Conservation (phyloP, 2,888 invertebrate genomes). For the Trissolcus brochymenae region DNA sequence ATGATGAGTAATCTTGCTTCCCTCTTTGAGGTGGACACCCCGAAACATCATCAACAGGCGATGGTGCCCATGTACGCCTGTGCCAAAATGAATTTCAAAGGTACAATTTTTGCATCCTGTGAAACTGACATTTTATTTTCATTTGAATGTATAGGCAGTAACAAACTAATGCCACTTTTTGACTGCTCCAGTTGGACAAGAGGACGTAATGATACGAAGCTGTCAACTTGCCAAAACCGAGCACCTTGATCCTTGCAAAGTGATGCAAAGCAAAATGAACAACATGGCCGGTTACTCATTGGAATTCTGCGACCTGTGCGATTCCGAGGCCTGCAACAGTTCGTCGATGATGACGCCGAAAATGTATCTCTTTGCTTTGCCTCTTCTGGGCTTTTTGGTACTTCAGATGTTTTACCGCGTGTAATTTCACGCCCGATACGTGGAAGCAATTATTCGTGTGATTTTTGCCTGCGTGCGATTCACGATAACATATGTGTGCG, state of each 20-base stretch:
- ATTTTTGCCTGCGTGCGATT: slow-evolving; percentile 40
- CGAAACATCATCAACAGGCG: slow-evolving; percentile 37
- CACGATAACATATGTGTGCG: slow-evolving; percentile 44
- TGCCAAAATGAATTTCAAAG: slow-evolving; percentile 64
- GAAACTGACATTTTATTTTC: too few species aligned
- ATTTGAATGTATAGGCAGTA: too few species aligned
- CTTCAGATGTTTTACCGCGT: slow-evolving; percentile 55
- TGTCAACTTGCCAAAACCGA: slow-evolving; percentile 68
- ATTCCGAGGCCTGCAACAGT: slow-evolving; percentile 66
- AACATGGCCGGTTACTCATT: slow-evolving; percentile 17
- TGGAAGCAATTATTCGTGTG: slow-evolving; percentile 28
- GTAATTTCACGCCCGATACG: not conserved
- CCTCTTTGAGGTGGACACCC: slow-evolving; percentile 64
- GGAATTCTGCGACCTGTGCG: slow-evolving; percentile 65
- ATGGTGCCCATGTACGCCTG: slow-evolving; percentile 61
- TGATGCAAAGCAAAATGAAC: slow-evolving; percentile 54
- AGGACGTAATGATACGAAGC: slow-evolving; percentile 62
- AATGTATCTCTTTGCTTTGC: slow-evolving; percentile 58
- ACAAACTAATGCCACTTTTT: not conserved
- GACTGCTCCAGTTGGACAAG: slow-evolving; percentile 53
- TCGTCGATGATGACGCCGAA: slow-evolving; percentile 57
- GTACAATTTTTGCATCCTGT: slow-evolving; percentile 59
- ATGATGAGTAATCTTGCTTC: slow-evolving; percentile 50
- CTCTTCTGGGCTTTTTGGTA: slow-evolving; percentile 59
- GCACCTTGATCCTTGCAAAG: slow-evolving; percentile 65